Percentiles rank a stretch among this genome's conserved stretches.
Conservation (phyloP, 2,888 invertebrate species). For the Macaria notata region DNA sequence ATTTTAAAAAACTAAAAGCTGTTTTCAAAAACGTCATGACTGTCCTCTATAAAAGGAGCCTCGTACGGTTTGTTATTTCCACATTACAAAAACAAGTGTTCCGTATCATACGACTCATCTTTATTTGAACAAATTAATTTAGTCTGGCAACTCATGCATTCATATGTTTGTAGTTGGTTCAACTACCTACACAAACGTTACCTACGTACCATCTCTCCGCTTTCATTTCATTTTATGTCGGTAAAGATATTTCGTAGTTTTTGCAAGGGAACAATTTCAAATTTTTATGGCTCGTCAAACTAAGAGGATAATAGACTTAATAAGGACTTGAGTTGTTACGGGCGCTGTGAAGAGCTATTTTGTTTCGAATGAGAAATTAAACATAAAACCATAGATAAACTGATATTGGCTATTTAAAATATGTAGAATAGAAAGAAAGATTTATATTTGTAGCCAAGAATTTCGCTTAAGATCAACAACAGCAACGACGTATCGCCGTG, state of each 20-base stretch:
- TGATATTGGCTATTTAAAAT: no score
- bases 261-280: slow-evolving; percentile 1
- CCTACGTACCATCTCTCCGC: background rate
- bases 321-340: no score
- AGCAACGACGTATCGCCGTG: no score
- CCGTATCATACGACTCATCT: slow-evolving; percentile 3
- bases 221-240: slow-evolving; percentile 2
- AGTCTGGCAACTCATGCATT: slow-evolving; percentile 3
- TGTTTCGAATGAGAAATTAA: no score
- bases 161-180: slow-evolving; percentile 3
- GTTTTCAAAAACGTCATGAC: no score
- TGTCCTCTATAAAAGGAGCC: no score
- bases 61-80: background rate
- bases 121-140: slow-evolving; percentile 12
- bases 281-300: slow-evolving; percentile 6
- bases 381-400: no score
- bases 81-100: slow-evolving; percentile 8
- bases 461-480: no score
- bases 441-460: no score
- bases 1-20: no score
- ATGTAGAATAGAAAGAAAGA: no score
- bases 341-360: no score
- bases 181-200: background rate
- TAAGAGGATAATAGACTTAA: background rate
- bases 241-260: background rate